Percentiles rank a stretch among this genome's conserved stretches.
Evolutionary conservation across 1,140 invertebrate species (phyloP).

Genomic region (Conus ventricosus): DNA sequence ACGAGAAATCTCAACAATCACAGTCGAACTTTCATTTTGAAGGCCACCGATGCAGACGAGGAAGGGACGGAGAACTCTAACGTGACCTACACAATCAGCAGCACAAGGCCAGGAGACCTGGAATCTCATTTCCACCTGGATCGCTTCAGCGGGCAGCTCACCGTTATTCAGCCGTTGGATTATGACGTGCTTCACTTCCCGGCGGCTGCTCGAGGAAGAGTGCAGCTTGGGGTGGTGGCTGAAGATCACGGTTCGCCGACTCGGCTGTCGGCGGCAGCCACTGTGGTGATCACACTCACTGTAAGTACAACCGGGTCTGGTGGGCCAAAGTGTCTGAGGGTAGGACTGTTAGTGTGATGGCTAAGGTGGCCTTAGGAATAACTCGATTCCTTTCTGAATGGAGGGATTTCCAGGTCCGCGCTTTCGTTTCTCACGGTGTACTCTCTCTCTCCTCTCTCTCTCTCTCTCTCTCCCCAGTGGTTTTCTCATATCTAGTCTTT

Average conservation of each 20-base stretch:
- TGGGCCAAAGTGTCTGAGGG: too few species aligned
- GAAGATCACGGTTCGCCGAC: not conserved
- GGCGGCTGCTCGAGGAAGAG: not conserved
- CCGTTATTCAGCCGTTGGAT: not conserved
- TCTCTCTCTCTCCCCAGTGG: not conserved
- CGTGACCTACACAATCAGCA: slow-evolving; percentile 37
- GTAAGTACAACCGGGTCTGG: not conserved
- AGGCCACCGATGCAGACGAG: slow-evolving; percentile 57
- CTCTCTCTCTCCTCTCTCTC: too few species aligned
- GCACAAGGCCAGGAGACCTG: slow-evolving; percentile 31
- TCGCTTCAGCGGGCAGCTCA: slow-evolving; percentile 5
- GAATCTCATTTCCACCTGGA: slow-evolving; percentile 33
- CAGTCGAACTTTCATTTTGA: not conserved
- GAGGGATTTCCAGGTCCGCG: too few species aligned
- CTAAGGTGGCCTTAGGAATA: too few species aligned
- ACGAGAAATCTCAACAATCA: too few species aligned
- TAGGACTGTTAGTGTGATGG: too few species aligned
- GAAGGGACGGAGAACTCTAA: slow-evolving; percentile 47
- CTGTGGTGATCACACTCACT: not conserved
- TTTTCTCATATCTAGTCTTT: not conserved
- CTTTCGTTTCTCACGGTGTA: too few species aligned
- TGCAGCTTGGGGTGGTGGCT: slow-evolving; percentile 17
- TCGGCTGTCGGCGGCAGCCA: not conserved
- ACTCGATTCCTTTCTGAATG: not conserved
- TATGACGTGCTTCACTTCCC: not conserved